Evolutionary conservation across 2,113 vertebrate species (phyloP).

Genomic region (Cairina moschata): DNA sequence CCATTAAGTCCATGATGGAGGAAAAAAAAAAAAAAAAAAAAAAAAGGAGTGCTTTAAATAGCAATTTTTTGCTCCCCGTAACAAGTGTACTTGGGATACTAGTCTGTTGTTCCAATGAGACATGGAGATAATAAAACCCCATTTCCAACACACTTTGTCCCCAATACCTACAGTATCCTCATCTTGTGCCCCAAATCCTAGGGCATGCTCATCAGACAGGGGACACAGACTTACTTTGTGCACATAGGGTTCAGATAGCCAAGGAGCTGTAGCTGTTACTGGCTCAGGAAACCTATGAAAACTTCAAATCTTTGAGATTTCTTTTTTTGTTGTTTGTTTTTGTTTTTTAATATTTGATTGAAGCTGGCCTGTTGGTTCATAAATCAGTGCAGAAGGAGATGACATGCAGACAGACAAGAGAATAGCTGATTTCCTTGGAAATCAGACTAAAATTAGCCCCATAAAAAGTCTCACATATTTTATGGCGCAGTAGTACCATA

Average conservation of each 20-base stretch:
- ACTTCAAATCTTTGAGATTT: not conserved
- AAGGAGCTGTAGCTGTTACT: not conserved
- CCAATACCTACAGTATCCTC: not conserved
- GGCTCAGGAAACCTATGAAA: not conserved
- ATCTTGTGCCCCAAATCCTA: not conserved
- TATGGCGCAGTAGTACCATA: not conserved
- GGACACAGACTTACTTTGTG: not conserved
- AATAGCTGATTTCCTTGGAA: not conserved
- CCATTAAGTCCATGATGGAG: not conserved
- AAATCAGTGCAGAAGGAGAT: not conserved
- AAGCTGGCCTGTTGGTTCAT: not conserved
- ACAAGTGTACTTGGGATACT: not conserved
- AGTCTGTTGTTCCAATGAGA: not conserved
- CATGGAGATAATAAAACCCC: not conserved
- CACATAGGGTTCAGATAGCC: not conserved
- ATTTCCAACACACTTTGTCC: not conserved
- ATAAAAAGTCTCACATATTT: not conserved
- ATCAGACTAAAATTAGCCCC: not conserved
- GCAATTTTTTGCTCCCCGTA: not conserved
- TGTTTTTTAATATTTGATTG: not conserved
- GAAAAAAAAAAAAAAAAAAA: not conserved
- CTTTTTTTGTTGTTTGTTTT: not conserved
- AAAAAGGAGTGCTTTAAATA: not conserved
- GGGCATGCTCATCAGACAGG: not conserved
- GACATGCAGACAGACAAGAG: not conserved